Evolutionary conservation across 2,888 invertebrate species (phyloP), one percentile per base, ranked within the genome.

Genomic region (Machimus atricapillus): DNA sequence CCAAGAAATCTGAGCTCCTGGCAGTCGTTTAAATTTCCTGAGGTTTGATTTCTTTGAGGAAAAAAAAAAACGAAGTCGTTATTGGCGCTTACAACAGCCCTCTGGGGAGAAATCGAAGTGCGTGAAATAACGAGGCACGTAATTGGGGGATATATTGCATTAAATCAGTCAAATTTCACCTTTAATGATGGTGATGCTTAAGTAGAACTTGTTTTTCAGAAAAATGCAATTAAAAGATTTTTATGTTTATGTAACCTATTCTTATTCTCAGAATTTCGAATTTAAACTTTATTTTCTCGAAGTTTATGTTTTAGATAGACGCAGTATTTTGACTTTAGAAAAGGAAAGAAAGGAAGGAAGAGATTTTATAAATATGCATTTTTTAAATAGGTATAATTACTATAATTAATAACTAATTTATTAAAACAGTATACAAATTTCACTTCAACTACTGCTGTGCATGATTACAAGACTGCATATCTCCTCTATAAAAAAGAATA

Each of bases 61-160:
- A 40, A 81, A 81, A 81, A 52, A 85, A 31, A 85, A 66, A 31
- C 3, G 31, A 74, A 23, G 43, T 86, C 40, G 52, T 77, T 86
- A 86, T 77, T 86, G 85, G 85, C 74, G 56, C 77, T 86, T 37
- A 76, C 34, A 86, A 86, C 85, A 77, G 85, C 85, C 52, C 85
- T 52, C 85, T n/a, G 8, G 85, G 52, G 85, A 56, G 76, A 76
- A 86, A 86, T 86, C 52, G 76, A 52, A 86, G 56, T 86, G 56
- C 85, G 77, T 76, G 85, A 56, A 77, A 86, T 86, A 86, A 86
- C 85, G 85, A 86, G 77, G 46, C 37, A 86, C 46, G 77, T 86
- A 86, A 86, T 86, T 86, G 82, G 82, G 82, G 58, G 23, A 23
- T 66, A 66, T 66, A 23, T 66, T 27, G 66, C 9, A 27, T 66